phyloP scores from a whole-genome alignment of 2,113 vertebrate species.

The Hypomesus transpacificus region DNA sequence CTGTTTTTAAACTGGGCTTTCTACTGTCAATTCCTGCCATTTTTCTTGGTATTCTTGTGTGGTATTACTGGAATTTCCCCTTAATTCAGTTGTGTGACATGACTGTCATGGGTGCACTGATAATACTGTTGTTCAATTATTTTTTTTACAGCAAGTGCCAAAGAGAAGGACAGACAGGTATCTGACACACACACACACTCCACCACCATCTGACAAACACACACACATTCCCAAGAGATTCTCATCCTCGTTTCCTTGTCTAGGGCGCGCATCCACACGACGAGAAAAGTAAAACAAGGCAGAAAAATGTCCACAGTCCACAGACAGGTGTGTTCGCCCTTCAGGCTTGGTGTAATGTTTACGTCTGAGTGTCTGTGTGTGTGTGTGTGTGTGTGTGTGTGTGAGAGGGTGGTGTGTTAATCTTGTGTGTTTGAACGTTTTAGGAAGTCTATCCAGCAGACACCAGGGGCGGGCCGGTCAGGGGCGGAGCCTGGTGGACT shows the following conservation, averaged over 20 bases:
- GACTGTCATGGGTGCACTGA: not conserved
- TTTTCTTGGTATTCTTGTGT: too few relatives aligned
- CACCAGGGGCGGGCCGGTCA: slow-evolving; percentile 78
- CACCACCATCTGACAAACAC: not conserved
- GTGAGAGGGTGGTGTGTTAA: not conserved
- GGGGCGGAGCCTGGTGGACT: slow-evolving; percentile 84
- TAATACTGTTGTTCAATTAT: not conserved
- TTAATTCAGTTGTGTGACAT: too few relatives aligned
- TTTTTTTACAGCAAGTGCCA: slow-evolving; percentile 66
- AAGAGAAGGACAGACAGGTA: slow-evolving; percentile 78
- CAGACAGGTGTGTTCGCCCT: slow-evolving; percentile 47
- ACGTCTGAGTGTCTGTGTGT: not conserved
- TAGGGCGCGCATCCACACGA: slow-evolving; percentile 75
- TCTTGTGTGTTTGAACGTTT: slow-evolving; percentile 35
- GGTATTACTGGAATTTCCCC: too few relatives aligned
- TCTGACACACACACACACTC: not conserved
- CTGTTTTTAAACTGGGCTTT: too few relatives aligned
- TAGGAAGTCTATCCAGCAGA: slow-evolving; percentile 84
- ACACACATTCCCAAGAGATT: not conserved
- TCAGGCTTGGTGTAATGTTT: not conserved
- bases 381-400: slow-evolving; percentile 8
- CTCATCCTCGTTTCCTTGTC: slow-evolving; percentile 24
- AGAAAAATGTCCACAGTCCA: slow-evolving; percentile 80
- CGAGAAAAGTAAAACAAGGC: slow-evolving; percentile 82
- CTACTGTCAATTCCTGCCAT: too few relatives aligned